Percentiles rank a stretch among this genome's conserved stretches.
Evolutionary conservation across 2,113 vertebrate species (phyloP).

Genomic region (Capra hircus): DNA sequence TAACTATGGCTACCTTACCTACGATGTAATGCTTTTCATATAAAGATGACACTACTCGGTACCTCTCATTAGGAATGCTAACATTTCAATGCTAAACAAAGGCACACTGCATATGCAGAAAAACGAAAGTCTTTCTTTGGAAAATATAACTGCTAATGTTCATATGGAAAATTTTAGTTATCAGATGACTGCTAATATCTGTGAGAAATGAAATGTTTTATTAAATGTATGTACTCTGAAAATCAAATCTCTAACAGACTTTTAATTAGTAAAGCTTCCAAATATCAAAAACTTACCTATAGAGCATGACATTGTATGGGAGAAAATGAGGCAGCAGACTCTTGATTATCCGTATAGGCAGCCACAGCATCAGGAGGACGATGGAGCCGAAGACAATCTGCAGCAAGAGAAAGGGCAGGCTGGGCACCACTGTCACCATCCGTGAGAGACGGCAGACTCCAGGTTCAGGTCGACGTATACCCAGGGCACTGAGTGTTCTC

Average conservation of each 20-base stretch:
- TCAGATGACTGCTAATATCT: not conserved
- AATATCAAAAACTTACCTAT: slow-evolving; percentile 85
- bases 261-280: not conserved
- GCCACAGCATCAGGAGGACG: slow-evolving; percentile 98
- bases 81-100: not conserved
- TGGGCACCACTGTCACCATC: not conserved
- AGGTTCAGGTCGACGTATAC: not conserved
- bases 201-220: not conserved
- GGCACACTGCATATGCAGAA: not conserved
- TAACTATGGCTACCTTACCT: not conserved
- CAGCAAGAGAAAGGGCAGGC: not conserved
- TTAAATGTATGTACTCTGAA: not conserved
- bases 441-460: not conserved
- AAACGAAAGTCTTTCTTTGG: not conserved
- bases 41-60: not conserved
- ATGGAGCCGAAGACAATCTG: slow-evolving; percentile 98
- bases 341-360: slow-evolving; percentile 95
- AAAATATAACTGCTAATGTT: not conserved
- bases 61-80: not conserved
- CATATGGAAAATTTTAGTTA: not conserved
- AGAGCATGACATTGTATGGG: slow-evolving; percentile 98
- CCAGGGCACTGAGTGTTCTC: not conserved
- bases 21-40: not conserved
- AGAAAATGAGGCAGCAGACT: slow-evolving; percentile 91
- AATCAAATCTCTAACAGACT: not conserved